phyloP scores from a whole-genome alignment of 2,888 invertebrate genomes.

The Cephus pygmeus region DNA sequence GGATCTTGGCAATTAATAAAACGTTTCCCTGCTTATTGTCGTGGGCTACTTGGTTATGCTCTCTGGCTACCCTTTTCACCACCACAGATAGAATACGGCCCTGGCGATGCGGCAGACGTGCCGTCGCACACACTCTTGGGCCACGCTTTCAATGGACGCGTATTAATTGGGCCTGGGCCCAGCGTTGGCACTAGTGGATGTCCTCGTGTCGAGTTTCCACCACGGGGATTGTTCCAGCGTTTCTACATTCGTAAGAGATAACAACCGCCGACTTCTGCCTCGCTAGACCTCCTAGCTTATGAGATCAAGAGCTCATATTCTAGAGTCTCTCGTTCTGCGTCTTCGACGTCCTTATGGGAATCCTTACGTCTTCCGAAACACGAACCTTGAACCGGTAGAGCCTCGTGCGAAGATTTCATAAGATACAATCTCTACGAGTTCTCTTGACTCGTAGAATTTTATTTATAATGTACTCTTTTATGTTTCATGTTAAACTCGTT shows the following conservation, averaged over 20 bases:
- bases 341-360: neutral
- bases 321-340: neutral
- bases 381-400: neutral
- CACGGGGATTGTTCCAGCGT: slow-evolving; percentile 51
- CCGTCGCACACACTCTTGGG: slow-evolving; percentile 31
- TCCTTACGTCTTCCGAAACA: neutral
- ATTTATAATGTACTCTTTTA: neutral
- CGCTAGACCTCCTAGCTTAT: slow-evolving; percentile 9
- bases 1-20: slow-evolving; percentile 63
- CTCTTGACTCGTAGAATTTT: neutral
- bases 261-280: slow-evolving; percentile 9
- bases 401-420: neutral
- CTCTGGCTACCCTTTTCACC: slow-evolving; percentile 55
- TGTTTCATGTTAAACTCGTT: neutral
- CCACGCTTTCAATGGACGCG: slow-evolving; percentile 58
- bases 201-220: slow-evolving; percentile 64
- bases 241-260: slow-evolving; percentile 16
- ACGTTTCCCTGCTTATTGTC: slow-evolving; percentile 63
- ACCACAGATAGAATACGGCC: slow-evolving; percentile 17
- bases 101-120: slow-evolving; percentile 12
- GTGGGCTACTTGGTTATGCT: slow-evolving; percentile 58
- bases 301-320: slow-evolving; percentile 6
- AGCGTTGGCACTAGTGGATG: slow-evolving; percentile 62
- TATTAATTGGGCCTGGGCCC: slow-evolving; percentile 61
- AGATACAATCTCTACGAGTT: neutral